Base-by-base conservation (phyloP, 1,140 invertebrate species). In the Akabosia matsudoensis region DNA sequence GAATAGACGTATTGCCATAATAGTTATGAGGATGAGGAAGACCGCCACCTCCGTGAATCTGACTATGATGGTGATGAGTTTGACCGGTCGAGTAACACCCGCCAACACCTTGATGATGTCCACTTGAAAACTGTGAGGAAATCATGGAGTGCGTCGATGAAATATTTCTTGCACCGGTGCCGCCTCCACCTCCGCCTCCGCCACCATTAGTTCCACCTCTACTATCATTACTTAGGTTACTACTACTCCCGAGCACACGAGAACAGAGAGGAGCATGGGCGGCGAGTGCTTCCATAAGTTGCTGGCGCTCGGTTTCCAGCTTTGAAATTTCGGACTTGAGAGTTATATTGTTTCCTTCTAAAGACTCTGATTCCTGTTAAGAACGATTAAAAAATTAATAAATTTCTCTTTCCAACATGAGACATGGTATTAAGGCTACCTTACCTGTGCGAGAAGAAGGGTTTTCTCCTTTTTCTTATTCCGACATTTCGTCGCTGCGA, bases 401-500 rank as follows among this genome's bases (percentile, higher is more conserved):
- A 77, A 22, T 61, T 61, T 10, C 7, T 13, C 26, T 7, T 7
- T 61, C 26, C n/a, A 61, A 61, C n/a, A 7, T 24, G 10, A n/a
- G n/a, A n/a, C n/a, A n/a, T 51, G 10, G 10, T 13, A 51, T 51
- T 51, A 74, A 78, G 34, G 30, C n/a, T n/a, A n/a, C n/a, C n/a
- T 84, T 83, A 89, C 88, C 79, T 84, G 84, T 75, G 96, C 92
- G 76, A 97, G 86, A 78, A 93, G 92, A 70, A 91, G 90, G 0
- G 94, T 96, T 78, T 91, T 90, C 83, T 96, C 93, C 26, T 95
- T 91, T 84, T 97, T 97, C 88, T 96, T 97, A 87, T 95, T 89
- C 73, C 95, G 89, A 84, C 96, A 97, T 85, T 97, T 97, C 24
- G 95, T 97, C 14, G 96, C 96, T 22, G 96, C 96, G 56, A 97